Evolutionary conservation across 2,797 vertebrate genomes (phyloP).

Genomic region (Chaetophractus vellerosus): DNA sequence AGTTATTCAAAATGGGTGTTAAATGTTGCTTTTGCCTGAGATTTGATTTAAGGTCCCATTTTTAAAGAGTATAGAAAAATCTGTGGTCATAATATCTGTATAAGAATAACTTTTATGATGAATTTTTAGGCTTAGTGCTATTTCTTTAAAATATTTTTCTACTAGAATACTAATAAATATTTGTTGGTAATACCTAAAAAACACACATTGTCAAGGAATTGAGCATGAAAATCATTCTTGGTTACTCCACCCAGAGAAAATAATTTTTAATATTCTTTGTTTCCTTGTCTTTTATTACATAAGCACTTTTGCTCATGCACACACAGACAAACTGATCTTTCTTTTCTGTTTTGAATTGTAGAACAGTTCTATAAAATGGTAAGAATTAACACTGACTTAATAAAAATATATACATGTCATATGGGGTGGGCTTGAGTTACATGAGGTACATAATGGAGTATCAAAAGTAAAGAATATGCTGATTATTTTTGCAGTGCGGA

Average conservation of each 20-base stretch:
- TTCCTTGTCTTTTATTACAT: neutral
- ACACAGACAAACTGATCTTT: neutral
- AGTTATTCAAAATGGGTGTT: conserved; percentile 34
- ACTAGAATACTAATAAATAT: neutral
- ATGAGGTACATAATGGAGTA: neutral
- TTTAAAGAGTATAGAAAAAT: conserved; percentile 22
- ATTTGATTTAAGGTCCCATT: neutral
- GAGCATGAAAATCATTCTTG: neutral
- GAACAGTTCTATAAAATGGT: neutral
- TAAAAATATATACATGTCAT: neutral
- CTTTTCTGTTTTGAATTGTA: neutral
- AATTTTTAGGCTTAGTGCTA: neutral
- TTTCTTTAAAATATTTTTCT: conserved; percentile 35
- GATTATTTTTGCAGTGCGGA: neutral
- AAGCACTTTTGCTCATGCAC: neutral
- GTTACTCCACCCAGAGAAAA: neutral
- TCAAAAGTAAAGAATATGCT: neutral
- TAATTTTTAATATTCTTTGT: neutral
- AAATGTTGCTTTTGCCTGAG: neutral
- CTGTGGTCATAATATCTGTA: neutral
- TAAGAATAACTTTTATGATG: conserved; percentile 16
- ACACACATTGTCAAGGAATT: neutral
- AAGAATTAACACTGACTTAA: neutral
- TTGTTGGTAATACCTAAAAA: neutral
- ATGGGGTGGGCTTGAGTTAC: neutral